Evolutionary conservation across 2,888 invertebrate species (phyloP).

Genomic region (Ormyrus pomaceus): DNA sequence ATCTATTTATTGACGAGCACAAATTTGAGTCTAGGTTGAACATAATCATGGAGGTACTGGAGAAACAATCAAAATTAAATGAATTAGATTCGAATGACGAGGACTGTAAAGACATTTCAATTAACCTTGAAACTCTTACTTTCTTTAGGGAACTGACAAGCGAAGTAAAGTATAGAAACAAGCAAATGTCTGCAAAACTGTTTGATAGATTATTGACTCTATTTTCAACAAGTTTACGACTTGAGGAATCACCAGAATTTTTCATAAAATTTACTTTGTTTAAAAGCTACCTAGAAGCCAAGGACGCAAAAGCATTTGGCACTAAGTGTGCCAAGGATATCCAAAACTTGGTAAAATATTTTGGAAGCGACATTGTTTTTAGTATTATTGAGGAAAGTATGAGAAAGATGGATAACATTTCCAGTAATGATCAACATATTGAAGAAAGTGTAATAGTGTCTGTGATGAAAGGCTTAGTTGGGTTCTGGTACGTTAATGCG

Average conservation of each 20-base stretch:
- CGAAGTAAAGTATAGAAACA: neutral
- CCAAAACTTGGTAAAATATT: neutral
- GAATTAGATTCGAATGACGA: neutral
- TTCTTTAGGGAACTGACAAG: neutral
- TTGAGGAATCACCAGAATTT: neutral
- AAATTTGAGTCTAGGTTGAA: conserved; percentile 32
- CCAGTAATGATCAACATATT: no score
- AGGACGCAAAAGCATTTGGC: conserved; percentile 1
- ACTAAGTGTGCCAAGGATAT: neutral
- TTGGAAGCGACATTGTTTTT: conserved; percentile 1
- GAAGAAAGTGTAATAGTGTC: no score
- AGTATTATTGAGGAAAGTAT: neutral
- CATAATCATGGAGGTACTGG: neutral
- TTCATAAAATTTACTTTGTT: neutral
- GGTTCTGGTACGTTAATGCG: no score
- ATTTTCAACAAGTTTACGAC: neutral
- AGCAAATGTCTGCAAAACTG: neutral
- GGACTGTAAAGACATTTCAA: no score
- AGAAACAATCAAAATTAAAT: neutral
- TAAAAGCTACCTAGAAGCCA: neutral
- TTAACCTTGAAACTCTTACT: neutral
- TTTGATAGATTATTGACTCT: neutral
- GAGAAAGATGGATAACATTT: neutral
- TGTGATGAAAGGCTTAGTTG: no score
- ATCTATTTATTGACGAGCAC: neutral